A percentile compares a stretch with the other conserved stretches of the same genome.
phyloP scores from a whole-genome alignment of 2,888 invertebrate genomes.

The Podabrus alpinus region DNA sequence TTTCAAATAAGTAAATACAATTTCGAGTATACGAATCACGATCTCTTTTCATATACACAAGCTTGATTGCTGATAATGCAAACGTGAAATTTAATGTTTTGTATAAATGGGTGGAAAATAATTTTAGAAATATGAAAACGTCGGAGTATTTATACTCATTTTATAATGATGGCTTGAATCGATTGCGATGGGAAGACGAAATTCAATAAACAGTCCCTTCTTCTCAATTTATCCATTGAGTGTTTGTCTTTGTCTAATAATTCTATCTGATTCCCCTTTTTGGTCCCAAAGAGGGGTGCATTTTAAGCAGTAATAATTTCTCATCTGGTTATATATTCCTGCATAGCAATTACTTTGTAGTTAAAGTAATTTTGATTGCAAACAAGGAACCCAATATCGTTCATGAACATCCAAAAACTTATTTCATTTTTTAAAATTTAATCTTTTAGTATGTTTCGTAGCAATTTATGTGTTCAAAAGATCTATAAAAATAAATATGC shows the following conservation, averaged over 20 bases:
- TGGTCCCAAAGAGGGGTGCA: constrained; percentile 17
- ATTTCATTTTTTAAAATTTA: not conserved
- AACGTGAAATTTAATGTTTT: not conserved
- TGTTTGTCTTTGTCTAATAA: constrained; percentile 19
- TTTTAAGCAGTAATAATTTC: constrained; percentile 20
- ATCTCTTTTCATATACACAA: not conserved
- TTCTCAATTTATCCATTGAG: constrained; percentile 8
- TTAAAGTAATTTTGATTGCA: not conserved
- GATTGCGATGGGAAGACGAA: not conserved
- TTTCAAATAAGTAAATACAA: not conserved
- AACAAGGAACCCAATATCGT: not conserved
- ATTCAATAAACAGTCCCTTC: constrained; percentile 17
- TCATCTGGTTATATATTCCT: not conserved
- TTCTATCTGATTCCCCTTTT: not conserved
- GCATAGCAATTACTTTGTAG: not conserved
- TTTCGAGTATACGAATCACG: not conserved
- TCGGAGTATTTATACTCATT: not conserved
- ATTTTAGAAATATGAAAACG: not conserved
- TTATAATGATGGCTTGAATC: not conserved
- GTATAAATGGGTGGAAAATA: not conserved
- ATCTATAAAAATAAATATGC: not conserved
- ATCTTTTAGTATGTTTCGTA: not conserved
- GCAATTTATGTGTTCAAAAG: not conserved
- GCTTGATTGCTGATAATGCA: not conserved
- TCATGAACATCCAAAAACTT: not conserved